Evolutionary conservation across 30 jellyfish, hydroid and myxozoan species (phyloP).

Genomic region (Rhopilema esculentum): DNA sequence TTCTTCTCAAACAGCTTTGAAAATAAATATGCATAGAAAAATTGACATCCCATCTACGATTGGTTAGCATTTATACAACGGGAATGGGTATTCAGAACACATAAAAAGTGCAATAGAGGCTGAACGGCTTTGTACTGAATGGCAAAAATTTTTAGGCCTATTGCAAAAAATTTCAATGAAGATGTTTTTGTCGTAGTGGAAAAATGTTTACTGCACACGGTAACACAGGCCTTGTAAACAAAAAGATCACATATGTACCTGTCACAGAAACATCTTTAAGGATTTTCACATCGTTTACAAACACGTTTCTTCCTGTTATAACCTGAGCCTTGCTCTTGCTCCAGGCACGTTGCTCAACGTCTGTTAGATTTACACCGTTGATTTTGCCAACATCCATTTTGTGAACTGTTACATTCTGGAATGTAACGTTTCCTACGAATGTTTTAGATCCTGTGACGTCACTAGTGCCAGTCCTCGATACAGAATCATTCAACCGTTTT

Average conservation of each 20-base stretch:
- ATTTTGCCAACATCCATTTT: conserved; percentile 62
- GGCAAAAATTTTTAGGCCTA: too few species aligned
- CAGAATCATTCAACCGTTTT: conserved; percentile 57
- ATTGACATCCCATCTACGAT: too few species aligned
- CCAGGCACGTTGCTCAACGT: conserved; percentile 64
- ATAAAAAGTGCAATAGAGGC: too few species aligned
- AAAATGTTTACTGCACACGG: too few species aligned
- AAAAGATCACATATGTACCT: conserved; percentile 5
- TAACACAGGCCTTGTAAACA: background rate
- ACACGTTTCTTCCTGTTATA: conserved; percentile 62
- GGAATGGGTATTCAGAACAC: too few species aligned
- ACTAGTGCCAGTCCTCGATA: conserved; percentile 5
- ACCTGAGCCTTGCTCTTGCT: conserved; percentile 70
- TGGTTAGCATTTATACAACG: too few species aligned
- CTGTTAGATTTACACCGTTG: conserved; percentile 81
- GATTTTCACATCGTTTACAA: conserved; percentile 44
- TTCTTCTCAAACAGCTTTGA: too few species aligned
- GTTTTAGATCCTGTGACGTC: conserved; percentile 69
- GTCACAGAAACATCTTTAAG: conserved; percentile 23
- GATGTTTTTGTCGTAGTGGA: too few species aligned
- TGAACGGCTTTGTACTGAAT: too few species aligned
- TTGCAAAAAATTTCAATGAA: too few species aligned
- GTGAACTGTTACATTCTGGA: conserved; percentile 15
- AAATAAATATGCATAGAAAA: too few species aligned
- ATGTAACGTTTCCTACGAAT: conserved; percentile 34